These are phyloP conservation scores for Heliconius aoede DNA, from an alignment of 2,888 invertebrate species.

Conservation along the genomic window DNA sequence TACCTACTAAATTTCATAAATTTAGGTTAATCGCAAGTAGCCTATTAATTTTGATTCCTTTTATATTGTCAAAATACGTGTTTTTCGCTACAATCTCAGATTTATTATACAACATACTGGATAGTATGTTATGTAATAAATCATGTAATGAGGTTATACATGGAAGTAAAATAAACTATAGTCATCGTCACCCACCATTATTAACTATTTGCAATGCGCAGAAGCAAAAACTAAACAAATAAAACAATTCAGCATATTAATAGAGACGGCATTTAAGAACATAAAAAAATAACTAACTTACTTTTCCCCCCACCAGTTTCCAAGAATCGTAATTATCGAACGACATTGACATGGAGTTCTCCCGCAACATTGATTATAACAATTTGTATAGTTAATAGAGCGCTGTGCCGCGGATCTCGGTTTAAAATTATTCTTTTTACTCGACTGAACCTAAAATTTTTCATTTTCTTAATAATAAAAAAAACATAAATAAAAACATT, in stretches of 20 bases:
- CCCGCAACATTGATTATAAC: neutral
- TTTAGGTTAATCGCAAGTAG: too few species aligned
- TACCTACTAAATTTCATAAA: too few species aligned
- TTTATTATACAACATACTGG: neutral
- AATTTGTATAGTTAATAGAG: neutral
- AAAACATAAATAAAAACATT: neutral
- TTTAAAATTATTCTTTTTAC: neutral
- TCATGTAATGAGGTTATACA: too few species aligned
- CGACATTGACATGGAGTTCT: conserved; percentile 20
- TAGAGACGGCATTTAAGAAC: neutral
- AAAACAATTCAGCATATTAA: neutral
- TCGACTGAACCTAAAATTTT: neutral
- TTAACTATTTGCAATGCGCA: neutral
- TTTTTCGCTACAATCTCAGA: too few species aligned
- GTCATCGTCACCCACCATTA: neutral
- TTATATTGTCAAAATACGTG: too few species aligned
- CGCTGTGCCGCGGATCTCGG: neutral
- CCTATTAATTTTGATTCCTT: too few species aligned
- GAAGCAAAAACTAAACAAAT: neutral
- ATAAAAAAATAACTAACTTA: conserved; percentile 7
- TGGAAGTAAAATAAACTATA: neutral
- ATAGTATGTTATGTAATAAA: too few species aligned
- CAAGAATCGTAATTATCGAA: conserved; percentile 12
- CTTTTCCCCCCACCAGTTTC: conserved; percentile 7
- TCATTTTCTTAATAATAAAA: too few species aligned